Conservation (phyloP, 2,113 vertebrate genomes). For the Centropus bengalensis region DNA sequence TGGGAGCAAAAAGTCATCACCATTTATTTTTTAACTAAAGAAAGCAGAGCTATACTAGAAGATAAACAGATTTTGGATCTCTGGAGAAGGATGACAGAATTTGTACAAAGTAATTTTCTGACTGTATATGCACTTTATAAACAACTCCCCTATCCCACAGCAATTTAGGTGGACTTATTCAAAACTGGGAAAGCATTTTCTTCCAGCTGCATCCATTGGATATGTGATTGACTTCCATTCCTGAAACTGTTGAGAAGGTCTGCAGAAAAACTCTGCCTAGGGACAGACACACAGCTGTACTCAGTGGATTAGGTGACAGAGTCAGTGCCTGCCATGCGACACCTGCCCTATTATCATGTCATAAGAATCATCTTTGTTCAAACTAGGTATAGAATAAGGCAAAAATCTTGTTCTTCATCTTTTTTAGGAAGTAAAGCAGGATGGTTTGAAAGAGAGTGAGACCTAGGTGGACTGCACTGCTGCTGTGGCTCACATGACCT, state of each 20-base stretch:
- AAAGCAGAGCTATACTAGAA: slow-evolving; percentile 20
- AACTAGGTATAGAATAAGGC: neutral
- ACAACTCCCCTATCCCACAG: neutral
- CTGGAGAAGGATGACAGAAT: neutral
- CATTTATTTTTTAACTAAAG: neutral
- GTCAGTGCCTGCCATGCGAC: neutral
- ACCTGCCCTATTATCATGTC: neutral
- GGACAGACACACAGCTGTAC: neutral
- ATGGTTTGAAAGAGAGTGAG: neutral
- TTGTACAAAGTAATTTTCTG: neutral
- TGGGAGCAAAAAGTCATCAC: neutral
- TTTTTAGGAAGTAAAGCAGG: neutral
- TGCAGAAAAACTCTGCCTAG: neutral
- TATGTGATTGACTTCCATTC: neutral
- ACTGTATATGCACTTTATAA: neutral
- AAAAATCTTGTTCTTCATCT: neutral
- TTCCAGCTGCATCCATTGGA: neutral
- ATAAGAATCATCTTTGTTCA: neutral
- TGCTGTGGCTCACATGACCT: neutral
- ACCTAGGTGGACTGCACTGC: neutral
- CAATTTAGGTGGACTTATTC: neutral
- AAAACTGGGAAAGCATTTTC: neutral
- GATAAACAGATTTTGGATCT: neutral
- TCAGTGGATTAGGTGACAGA: neutral
- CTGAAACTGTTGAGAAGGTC: neutral